Evolutionary conservation across 2,888 invertebrate genomes (phyloP).

Genomic region (Phrixothrix hirtus): DNA sequence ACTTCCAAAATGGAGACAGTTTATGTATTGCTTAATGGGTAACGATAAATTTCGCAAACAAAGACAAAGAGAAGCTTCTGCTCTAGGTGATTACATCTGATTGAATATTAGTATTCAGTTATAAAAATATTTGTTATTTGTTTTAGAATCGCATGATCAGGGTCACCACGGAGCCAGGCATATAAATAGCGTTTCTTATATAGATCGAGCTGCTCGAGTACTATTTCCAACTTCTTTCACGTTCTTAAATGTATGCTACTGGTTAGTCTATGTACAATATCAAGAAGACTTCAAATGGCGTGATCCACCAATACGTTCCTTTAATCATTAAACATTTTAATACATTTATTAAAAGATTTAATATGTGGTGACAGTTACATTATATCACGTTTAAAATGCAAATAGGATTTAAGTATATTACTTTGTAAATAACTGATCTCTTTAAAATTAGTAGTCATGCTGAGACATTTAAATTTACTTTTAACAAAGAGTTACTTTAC

Average conservation of each 20-base stretch:
- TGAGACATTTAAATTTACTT: too few relatives aligned
- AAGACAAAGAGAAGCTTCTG: slow-evolving; percentile 75
- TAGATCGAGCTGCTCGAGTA: slow-evolving; percentile 79
- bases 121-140: too few relatives aligned
- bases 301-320: slow-evolving; percentile 65
- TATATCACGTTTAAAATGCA: too few relatives aligned
- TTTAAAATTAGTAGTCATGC: too few relatives aligned
- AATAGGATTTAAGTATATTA: too few relatives aligned
- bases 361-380: too few relatives aligned
- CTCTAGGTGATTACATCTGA: slow-evolving; percentile 40
- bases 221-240: slow-evolving; percentile 86
- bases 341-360: too few relatives aligned
- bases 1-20: slow-evolving; percentile 77
- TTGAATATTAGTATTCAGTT: background rate
- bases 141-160: slow-evolving; percentile 52
- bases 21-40: slow-evolving; percentile 78
- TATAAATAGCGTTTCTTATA: slow-evolving; percentile 85
- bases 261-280: slow-evolving; percentile 81
- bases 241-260: slow-evolving; percentile 85
- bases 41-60: slow-evolving; percentile 75
- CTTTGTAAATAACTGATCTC: too few relatives aligned
- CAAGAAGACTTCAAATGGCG: slow-evolving; percentile 77
- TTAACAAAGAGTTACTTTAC: too few relatives aligned
- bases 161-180: slow-evolving; percentile 60
- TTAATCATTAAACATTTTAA: slow-evolving; percentile 60